Conservation (phyloP, 2,888 invertebrate species). For the Aspidiotus destructor region DNA sequence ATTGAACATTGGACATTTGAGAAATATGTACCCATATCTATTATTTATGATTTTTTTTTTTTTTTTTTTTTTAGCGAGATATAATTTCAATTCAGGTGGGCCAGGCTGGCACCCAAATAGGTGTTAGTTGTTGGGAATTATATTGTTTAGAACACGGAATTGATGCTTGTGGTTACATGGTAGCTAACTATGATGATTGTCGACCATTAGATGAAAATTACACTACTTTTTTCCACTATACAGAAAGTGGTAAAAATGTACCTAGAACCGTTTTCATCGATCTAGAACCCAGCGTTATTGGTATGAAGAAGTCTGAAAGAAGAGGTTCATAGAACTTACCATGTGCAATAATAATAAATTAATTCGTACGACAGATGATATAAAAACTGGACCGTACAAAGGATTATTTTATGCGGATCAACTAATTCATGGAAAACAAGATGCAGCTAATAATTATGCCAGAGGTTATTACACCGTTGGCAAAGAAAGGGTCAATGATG, state of each 20-base stretch:
- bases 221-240: conserved; percentile 28
- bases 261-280: conserved; percentile 25
- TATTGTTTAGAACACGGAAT: conserved; percentile 26
- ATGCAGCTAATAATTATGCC: conserved; percentile 28
- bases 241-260: conserved; percentile 24
- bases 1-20: too few relatives aligned
- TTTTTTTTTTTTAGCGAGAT: conserved; percentile 16
- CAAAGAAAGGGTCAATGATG: conserved; percentile 22
- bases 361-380: conserved; percentile 8
- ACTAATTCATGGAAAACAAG: conserved; percentile 26
- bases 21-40: too few relatives aligned
- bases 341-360: too few relatives aligned
- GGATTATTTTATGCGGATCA: conserved; percentile 21
- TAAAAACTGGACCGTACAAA: conserved; percentile 22
- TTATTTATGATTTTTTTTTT: too few relatives aligned
- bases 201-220: conserved; percentile 21
- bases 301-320: not conserved
- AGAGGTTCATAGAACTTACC: too few relatives aligned
- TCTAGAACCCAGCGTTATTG: conserved; percentile 26
- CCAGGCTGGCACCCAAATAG: conserved; percentile 27
- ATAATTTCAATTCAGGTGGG: conserved; percentile 26
- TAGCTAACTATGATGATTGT: conserved; percentile 9
- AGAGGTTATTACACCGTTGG: conserved; percentile 27
- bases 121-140: conserved; percentile 25
- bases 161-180: conserved; percentile 21